phyloP scores from a whole-genome alignment of 2,888 invertebrate genomes.

The Drosophila quasianomalipes region DNA sequence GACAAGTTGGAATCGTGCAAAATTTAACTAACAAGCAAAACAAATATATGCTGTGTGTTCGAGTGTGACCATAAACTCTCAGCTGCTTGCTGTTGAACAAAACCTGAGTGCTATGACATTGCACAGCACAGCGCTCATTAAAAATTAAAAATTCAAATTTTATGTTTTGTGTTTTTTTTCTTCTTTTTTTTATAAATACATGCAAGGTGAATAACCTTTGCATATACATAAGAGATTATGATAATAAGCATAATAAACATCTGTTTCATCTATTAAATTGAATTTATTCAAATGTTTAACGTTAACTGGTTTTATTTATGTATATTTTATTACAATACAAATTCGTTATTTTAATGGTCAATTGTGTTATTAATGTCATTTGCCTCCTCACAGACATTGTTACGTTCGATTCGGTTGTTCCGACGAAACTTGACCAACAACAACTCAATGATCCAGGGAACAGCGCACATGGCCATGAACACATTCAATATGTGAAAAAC shows the following conservation, averaged over 20 bases:
- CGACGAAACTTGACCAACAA: conserved; percentile 76
- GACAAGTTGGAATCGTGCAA: conserved; percentile 25
- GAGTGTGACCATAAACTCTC: conserved; percentile 40
- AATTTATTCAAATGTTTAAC: not conserved
- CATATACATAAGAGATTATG: not conserved
- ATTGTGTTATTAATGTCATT: conserved; percentile 21
- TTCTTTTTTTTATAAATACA: not conserved
- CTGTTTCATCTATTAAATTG: not conserved
- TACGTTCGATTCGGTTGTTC: conserved; percentile 61
- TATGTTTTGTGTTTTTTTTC: not conserved
- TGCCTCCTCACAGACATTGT: conserved; percentile 52
- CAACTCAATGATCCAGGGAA: conserved; percentile 89
- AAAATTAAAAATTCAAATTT: not conserved
- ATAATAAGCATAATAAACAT: not conserved
- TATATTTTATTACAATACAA: conserved; percentile 5
- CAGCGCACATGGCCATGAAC: conserved; percentile 88
- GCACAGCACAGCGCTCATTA: not conserved
- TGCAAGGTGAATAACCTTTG: not conserved
- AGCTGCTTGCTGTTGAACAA: conserved; percentile 19
- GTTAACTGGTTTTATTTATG: not conserved
- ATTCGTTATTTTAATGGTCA: conserved; percentile 4
- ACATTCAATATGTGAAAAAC: conserved; percentile 89
- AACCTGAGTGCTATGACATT: conserved; percentile 20
- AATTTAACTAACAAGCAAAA: conserved; percentile 55
- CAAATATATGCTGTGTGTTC: conserved; percentile 48